Evolutionary conservation across 2,113 vertebrate genomes (phyloP), one percentile per base, ranked within the genome.

Genomic region (Esox niger): DNA sequence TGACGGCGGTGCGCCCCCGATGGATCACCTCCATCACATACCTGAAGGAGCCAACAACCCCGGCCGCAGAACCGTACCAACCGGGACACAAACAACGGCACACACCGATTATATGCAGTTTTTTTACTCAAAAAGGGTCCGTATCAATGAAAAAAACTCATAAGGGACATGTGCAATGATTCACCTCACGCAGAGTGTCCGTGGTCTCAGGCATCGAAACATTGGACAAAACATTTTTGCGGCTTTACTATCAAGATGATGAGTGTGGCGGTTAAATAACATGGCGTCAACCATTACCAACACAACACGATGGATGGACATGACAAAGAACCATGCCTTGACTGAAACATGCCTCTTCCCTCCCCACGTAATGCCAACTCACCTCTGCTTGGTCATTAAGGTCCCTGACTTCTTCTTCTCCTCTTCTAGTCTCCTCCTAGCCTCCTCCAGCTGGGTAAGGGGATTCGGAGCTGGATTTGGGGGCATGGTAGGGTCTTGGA

Each of bases 401-500:
- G 92, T 90, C 32, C 90, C 91, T 31, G 87, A 86, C 82, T 93
- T 92, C 82, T 93, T 95, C 67, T 95, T 93, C 70, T 97, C 96
- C 56, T 98, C 96, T 72, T 97, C 95, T 72, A 98, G 84, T 47
- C 96, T 91, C 75, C 96, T 86, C 23, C 95, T 92, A 46, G 95
- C 95, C 87, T 98, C 96, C 75, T 98, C 95, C 84, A 98, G 91
- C 88, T 98, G 96, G 1, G 95, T 98, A 73, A 98, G 91, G 1
- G 96, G 96, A 84, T 96, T 97, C 74, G 96, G 95, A 13, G 95
- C 96, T 0, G 96, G 96, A 77, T 97, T 96, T 83, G 95, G 95
- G 1, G 95, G 96, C 95, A 98, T 98, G 25, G 95, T 94, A 0
- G 95, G 96, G 82, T 98, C 96, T 77, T 98, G 96, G 79, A 98